Conservation (phyloP, 2,797 vertebrate species). For the Acanthurus leucopareius region DNA sequence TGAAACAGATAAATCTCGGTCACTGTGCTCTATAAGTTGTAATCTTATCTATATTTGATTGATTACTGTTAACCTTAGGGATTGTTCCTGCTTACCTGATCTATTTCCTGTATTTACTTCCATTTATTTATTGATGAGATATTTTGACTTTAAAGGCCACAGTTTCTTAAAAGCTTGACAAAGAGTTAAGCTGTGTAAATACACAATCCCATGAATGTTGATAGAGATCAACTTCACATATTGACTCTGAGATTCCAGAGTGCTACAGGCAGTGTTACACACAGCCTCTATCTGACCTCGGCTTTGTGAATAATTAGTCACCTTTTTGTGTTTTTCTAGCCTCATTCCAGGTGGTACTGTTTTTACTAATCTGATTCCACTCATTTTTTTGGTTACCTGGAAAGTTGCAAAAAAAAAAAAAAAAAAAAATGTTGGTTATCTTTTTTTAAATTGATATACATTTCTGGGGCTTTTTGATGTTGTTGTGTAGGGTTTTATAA, state of each 20-base stretch:
- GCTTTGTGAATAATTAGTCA: not conserved
- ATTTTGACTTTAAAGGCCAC: not conserved
- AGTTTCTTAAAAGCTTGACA: slow-evolving; percentile 3
- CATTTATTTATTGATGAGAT: slow-evolving; percentile 40
- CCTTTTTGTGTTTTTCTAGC: not conserved
- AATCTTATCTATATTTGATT: slow-evolving; percentile 19
- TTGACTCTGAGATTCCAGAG: slow-evolving; percentile 34
- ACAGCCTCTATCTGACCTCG: slow-evolving; percentile 12
- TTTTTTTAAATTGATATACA: no score
- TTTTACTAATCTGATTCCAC: not conserved
- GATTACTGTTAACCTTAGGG: not conserved
- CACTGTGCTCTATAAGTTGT: not conserved
- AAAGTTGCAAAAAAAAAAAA: no score
- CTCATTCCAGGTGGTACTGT: no score
- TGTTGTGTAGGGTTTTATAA: no score
- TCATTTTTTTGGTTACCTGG: not conserved
- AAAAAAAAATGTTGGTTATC: no score
- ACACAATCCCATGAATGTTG: slow-evolving; percentile 15
- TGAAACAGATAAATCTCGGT: not conserved
- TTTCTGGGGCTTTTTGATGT: no score
- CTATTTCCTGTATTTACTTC: slow-evolving; percentile 42
- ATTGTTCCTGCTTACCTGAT: not conserved
- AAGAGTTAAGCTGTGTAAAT: slow-evolving; percentile 40
- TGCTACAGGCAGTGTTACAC: not conserved
- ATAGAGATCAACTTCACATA: slow-evolving; percentile 15